phyloP scores from a whole-genome alignment of 2,888 invertebrate species.

The Emesis furor region DNA sequence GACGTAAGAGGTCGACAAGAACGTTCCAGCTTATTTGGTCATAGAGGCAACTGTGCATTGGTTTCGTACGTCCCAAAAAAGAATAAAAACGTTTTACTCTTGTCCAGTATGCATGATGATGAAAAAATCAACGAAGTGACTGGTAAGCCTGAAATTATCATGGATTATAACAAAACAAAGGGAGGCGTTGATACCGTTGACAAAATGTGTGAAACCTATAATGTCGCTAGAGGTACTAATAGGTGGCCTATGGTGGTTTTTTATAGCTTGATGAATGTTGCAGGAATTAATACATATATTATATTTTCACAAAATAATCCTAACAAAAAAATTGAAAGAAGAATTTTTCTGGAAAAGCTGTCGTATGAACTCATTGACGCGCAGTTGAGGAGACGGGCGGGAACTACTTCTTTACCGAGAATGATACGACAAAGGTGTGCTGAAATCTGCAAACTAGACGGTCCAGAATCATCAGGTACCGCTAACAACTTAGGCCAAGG shows the following conservation, averaged over 20 bases:
- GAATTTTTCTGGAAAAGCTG: conserved; percentile 36
- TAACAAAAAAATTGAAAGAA: conserved; percentile 40
- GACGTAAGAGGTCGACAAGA: conserved; percentile 40
- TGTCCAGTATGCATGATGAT: conserved; percentile 61
- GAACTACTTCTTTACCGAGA: conserved; percentile 47
- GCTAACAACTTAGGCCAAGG: conserved; percentile 17
- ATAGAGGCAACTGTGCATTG: conserved; percentile 49
- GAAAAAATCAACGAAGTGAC: conserved; percentile 49
- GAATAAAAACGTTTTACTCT: conserved; percentile 56
- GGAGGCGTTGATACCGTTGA: no score
- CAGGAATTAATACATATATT: no score
- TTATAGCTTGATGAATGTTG: no score
- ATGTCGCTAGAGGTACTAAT: no score
- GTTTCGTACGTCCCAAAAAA: conserved; percentile 64
- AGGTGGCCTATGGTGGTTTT: no score
- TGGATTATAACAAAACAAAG: conserved; percentile 23
- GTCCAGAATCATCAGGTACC: conserved; percentile 34
- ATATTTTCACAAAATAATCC: conserved; percentile 41
- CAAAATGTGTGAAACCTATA: no score
- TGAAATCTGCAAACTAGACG: conserved; percentile 42
- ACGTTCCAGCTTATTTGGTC: conserved; percentile 50
- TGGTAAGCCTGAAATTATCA: conserved; percentile 58
- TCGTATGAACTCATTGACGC: conserved; percentile 42
- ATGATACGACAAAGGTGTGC: conserved; percentile 19
- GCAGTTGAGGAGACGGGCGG: conserved; percentile 43